phyloP scores from a whole-genome alignment of 2,888 invertebrate genomes.

The Parochlus steinenii region DNA sequence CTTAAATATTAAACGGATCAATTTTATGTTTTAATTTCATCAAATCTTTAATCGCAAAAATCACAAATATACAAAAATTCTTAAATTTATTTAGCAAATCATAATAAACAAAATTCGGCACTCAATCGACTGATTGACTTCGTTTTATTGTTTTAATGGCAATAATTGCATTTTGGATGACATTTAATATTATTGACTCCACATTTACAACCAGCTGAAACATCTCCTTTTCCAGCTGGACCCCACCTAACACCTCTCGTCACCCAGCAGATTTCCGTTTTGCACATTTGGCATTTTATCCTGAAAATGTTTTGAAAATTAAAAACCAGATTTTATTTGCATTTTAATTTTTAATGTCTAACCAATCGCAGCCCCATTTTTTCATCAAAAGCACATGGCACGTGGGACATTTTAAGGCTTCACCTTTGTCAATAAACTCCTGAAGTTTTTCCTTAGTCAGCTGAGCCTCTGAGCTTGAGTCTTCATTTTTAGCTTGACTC shows the following conservation, averaged over 20 bases:
- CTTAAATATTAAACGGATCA: too few species aligned
- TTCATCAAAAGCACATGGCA: slow-evolving; percentile 73
- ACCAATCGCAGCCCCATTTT: slow-evolving; percentile 90
- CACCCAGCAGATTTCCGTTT: slow-evolving; percentile 89
- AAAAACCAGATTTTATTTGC: too few species aligned
- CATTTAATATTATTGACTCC: slow-evolving; percentile 18
- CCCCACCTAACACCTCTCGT: slow-evolving; percentile 44
- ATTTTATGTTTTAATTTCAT: too few species aligned
- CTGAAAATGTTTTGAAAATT: too few species aligned
- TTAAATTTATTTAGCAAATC: too few species aligned
- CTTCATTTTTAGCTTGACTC: slow-evolving; percentile 43
- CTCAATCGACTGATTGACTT: too few species aligned
- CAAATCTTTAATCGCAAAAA: too few species aligned
- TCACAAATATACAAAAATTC: too few species aligned
- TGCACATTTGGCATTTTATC: slow-evolving; percentile 80
- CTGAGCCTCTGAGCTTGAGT: slow-evolving; percentile 47
- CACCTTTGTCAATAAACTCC: slow-evolving; percentile 64
- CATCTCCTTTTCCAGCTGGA: slow-evolving; percentile 18
- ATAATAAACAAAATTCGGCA: too few species aligned
- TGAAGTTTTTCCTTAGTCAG: slow-evolving; percentile 65
- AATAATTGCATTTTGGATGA: slow-evolving; percentile 19
- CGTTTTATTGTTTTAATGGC: slow-evolving; percentile 19
- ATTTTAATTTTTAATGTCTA: too few species aligned
- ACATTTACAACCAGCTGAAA: slow-evolving; percentile 18
- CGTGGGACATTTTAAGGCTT: slow-evolving; percentile 75